Base-by-base conservation (phyloP, 2,113 vertebrate species). In the Prochilodus magdalenae region DNA sequence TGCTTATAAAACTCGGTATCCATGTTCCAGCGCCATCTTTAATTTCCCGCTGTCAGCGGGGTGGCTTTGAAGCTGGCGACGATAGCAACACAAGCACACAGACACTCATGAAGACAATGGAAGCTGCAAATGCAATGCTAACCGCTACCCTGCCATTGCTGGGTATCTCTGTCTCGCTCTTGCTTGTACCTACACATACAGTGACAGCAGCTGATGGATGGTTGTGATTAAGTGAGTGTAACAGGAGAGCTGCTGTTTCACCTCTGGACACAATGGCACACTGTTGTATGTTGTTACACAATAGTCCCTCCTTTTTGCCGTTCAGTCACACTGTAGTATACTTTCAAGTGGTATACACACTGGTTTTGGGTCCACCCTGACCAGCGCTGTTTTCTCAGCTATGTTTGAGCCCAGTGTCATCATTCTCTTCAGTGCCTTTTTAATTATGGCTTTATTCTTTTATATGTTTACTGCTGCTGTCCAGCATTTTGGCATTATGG, bases 21-120 rank as follows among this genome's bases (percentile, higher is more conserved):
- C 70, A 47, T 72, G 60, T 80, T 72, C 11, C 22, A 81, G 73
- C 51, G 20, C 33, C 85, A 75, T 90, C 89, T 94, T 92, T 90
- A 86, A 91, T 93, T 94, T 92, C 89, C 90, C 49, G 70, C 89
- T 89, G 90, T 87, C 87, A 91, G 91, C 89, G 89, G 83, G 82
- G 78, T 51, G 86, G 89, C 83, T 91, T 89, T 90, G 91, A 93
- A 93, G 91, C 93, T 90, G 92, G 89, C 85, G 86, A 87, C 75
- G 55, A 79, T 67, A 57, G 53, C 60, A 26, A 73, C 49, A 4
- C 57, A 63, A 29, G 29, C 70, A 62, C 51, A 79, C 30, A 74
- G 29, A 57, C 57, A 20, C 51, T 24, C n/a, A 10, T n/a, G 44
- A 79, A 84, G 59, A 84, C 83, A 83, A 80, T 57, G 70, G 36